phyloP scores from a whole-genome alignment of 2,888 invertebrate genomes.

The Pristionchus japonicus region DNA sequence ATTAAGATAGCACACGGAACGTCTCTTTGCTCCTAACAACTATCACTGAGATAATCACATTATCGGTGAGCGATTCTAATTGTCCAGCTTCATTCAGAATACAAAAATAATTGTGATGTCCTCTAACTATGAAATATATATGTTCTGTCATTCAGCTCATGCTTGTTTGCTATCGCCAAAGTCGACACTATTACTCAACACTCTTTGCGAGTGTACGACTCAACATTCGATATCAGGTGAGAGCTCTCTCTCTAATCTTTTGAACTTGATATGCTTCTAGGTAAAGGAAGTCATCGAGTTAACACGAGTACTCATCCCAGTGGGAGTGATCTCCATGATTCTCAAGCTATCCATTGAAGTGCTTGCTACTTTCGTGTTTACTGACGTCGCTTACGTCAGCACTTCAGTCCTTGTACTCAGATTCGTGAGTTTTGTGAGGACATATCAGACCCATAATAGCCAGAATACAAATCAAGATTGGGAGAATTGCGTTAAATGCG shows the following conservation, averaged over 20 bases:
- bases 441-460: not conserved
- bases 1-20: not conserved
- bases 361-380: not conserved
- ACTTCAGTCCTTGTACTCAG: not conserved
- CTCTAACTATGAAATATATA: too few relatives aligned
- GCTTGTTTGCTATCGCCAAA: not conserved
- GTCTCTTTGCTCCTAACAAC: not conserved
- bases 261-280: not conserved
- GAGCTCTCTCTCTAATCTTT: not conserved
- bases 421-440: not conserved
- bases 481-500: not conserved
- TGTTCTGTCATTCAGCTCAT: not conserved
- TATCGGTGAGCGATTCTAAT: not conserved
- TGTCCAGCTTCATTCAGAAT: too few relatives aligned
- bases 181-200: constrained; percentile 4
- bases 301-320: constrained; percentile 16
- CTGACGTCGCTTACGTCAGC: not conserved
- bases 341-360: constrained; percentile 24
- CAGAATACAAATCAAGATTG: not conserved
- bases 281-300: constrained; percentile 21
- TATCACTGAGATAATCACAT: not conserved
- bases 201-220: not conserved
- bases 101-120: too few relatives aligned
- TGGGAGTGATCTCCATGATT: not conserved
- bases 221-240: not conserved